phyloP scores from a whole-genome alignment of 2,797 vertebrate species.

The Labeo calbasu region DNA sequence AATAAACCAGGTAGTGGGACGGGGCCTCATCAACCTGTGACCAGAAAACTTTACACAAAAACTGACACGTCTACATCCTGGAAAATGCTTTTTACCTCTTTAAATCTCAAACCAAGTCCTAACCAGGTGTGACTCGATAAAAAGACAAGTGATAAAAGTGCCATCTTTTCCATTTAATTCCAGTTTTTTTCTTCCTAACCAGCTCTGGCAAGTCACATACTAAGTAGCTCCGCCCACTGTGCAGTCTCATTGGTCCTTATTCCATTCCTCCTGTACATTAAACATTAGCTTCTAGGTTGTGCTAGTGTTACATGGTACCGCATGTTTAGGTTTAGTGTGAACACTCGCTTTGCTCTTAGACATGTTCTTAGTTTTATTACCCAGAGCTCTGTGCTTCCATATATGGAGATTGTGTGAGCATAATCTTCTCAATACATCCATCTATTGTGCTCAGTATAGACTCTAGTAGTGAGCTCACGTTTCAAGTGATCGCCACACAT shows the following conservation, averaged over 20 bases:
- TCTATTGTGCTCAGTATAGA: conserved; percentile 6
- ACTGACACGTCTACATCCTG: neutral
- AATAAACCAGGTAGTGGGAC: neutral
- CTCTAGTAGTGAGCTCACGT: neutral
- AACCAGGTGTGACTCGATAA: neutral
- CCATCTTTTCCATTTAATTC: neutral
- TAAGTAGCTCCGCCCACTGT: neutral
- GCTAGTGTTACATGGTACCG: neutral
- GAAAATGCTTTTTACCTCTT: conserved; percentile 4
- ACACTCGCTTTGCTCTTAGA: neutral
- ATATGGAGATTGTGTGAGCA: neutral
- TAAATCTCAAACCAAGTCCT: neutral
- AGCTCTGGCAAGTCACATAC: neutral
- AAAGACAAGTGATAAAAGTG: neutral
- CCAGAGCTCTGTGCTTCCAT: conserved; percentile 6
- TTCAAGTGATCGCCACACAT: conserved; percentile 2
- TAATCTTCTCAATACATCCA: neutral
- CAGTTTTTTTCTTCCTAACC: neutral
- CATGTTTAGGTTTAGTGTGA: neutral
- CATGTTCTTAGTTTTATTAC: neutral
- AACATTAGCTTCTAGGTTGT: neutral
- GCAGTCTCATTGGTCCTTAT: neutral
- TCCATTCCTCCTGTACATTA: neutral
- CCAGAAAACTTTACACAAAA: neutral
- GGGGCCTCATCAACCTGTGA: neutral